Evolutionary conservation across 1,140 invertebrate genomes (phyloP), one percentile per base, ranked within the genome.

Genomic region (Cherax quadricarinatus): DNA sequence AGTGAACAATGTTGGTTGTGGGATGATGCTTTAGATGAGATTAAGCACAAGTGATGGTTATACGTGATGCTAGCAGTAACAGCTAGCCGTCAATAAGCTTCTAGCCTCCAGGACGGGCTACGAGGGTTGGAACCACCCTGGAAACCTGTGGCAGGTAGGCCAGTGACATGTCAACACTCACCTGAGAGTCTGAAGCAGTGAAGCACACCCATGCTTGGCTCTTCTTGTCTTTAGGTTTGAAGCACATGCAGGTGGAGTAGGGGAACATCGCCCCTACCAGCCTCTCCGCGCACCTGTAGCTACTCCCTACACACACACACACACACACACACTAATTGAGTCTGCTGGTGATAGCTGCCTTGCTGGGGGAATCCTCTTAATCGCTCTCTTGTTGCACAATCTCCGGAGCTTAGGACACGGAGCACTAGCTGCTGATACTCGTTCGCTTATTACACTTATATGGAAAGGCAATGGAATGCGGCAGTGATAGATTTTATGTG

Each of bases 211-310:
- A 91, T 91, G 51, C 75, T 86, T 70, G 73, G 24, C 62, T 86
- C 73, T 70, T 87, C 66, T 81, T 81, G 75, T 91, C 78, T 73
- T 86, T 86, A 78, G 90, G 82, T 60, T 91, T 91, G 90, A 91
- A 91, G 78, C 90, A 91, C 90, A 91, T 91, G 78, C 90, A 91
- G 84, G 90, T 91, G 24, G 90, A 91, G 90, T 91, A 91, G 57
- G 90, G 90, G 90, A 91, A 91, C 90, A 91, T 91, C 48, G 84
- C 84, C 83, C 83, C 78, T 48, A n/a, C 3, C n/a, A 9, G 6
- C 53, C 51, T 60, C 12, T 60, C 30, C 24, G 0, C n/a, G 85
- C 49, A 66, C 53, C 5, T 75, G 84, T 51, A 66, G 30, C 21
- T 14, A 57, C 53, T 41, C 53, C 18, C 62, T 66, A 66, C 62